phyloP scores from a whole-genome alignment of 1,140 invertebrate species.

The Halictus rubicundus region DNA sequence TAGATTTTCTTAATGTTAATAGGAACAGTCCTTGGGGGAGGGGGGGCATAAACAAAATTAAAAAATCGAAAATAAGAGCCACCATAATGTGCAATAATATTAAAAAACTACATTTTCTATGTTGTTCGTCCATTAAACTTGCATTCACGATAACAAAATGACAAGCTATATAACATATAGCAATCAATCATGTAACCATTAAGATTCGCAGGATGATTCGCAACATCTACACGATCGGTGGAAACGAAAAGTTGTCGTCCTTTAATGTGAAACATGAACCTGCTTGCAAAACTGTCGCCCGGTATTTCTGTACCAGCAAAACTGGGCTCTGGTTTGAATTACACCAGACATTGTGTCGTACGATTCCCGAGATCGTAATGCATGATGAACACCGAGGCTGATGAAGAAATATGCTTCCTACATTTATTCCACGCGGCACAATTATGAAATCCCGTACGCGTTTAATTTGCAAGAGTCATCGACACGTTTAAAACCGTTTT shows the following conservation, averaged over 20 bases:
- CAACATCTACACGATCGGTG: background rate
- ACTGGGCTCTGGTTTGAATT: slow-evolving; percentile 44
- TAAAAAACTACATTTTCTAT: too few relatives aligned
- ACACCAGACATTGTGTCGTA: slow-evolving; percentile 50
- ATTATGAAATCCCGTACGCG: background rate
- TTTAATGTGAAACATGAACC: slow-evolving; percentile 47
- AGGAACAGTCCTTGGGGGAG: too few relatives aligned
- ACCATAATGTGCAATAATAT: too few relatives aligned
- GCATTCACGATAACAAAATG: background rate
- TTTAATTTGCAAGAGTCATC: slow-evolving; percentile 4
- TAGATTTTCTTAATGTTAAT: too few relatives aligned
- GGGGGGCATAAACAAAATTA: too few relatives aligned
- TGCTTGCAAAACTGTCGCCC: slow-evolving; percentile 52
- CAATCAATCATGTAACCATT: too few relatives aligned
- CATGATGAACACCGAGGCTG: slow-evolving; percentile 16
- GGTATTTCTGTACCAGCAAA: slow-evolving; percentile 55
- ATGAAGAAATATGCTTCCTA: slow-evolving; percentile 29
- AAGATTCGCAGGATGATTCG: background rate
- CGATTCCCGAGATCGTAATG: slow-evolving; percentile 38
- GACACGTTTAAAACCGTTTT: background rate
- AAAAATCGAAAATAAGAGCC: too few relatives aligned
- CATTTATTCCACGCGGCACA: slow-evolving; percentile 1
- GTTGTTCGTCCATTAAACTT: background rate
- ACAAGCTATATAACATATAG: background rate
- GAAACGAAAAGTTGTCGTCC: slow-evolving; percentile 42